A percentile compares a stretch with the other conserved stretches of the same genome.
These are phyloP conservation scores for Pedionomus torquatus DNA, from an alignment of 2,113 vertebrate genomes.

Conservation along the genomic window DNA sequence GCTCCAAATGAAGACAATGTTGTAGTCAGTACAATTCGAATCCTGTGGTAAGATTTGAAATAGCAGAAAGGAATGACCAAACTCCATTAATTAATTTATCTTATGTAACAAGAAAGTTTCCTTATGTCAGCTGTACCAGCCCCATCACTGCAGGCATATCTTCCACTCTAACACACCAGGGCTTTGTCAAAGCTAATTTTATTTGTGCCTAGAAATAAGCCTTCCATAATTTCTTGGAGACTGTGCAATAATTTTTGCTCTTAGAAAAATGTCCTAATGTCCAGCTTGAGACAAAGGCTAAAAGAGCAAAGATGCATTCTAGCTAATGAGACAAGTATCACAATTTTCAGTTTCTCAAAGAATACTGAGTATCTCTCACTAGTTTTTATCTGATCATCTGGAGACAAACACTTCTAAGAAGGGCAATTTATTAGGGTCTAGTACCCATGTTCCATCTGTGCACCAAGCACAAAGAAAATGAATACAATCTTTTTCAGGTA, in stretches of 20 bases:
- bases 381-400: neutral
- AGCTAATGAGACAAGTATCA: neutral
- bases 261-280: neutral
- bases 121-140: neutral
- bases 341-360: neutral
- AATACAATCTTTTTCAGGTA: neutral
- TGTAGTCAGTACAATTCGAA: neutral
- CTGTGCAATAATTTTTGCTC: neutral
- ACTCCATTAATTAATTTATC: neutral
- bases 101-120: neutral
- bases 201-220: neutral
- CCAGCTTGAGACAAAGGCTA: neutral
- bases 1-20: neutral
- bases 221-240: neutral
- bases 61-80: neutral
- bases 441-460: neutral
- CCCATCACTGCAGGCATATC: neutral
- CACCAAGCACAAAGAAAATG: neutral
- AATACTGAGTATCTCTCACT: neutral
- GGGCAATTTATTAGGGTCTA: neutral
- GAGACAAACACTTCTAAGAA: neutral
- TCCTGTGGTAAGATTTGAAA: neutral
- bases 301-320: slow-evolving; percentile 3
- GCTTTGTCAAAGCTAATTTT: neutral
- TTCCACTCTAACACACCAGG: neutral